phyloP scores from a whole-genome alignment of 2,888 invertebrate species.

The Rhyacophila evoluta region DNA sequence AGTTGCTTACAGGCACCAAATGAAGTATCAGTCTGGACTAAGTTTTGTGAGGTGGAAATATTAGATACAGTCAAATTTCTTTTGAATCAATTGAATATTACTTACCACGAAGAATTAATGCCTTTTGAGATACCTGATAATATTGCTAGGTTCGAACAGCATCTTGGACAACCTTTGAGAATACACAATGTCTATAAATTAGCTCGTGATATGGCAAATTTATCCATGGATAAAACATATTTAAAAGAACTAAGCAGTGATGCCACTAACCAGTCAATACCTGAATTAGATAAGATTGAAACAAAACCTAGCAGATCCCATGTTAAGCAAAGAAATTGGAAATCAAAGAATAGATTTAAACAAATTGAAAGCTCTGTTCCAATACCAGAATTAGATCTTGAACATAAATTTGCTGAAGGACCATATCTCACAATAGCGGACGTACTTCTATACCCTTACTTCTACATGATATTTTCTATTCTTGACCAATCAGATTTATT shows the following conservation, averaged over 20 bases:
- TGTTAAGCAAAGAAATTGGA: constrained; percentile 68
- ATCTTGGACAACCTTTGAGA: constrained; percentile 84
- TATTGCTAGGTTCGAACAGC: constrained; percentile 83
- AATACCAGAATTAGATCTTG: constrained; percentile 68
- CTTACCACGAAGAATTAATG: constrained; percentile 29
- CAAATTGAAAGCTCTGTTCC: constrained; percentile 65
- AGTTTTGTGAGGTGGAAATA: constrained; percentile 90
- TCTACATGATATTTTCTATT: constrained; percentile 71
- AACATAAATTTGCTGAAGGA: constrained; percentile 87
- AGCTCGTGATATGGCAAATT: constrained; percentile 71
- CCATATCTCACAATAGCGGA: constrained; percentile 86
- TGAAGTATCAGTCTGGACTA: constrained; percentile 90
- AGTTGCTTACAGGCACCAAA: constrained; percentile 86
- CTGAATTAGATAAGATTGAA: not conserved
- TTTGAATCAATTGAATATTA: constrained; percentile 35
- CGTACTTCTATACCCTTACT: constrained; percentile 80
- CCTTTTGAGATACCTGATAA: constrained; percentile 73
- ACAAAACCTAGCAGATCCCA: constrained; percentile 56
- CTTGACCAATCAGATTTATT: constrained; percentile 61
- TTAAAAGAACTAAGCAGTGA: not conserved
- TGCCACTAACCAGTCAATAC: not conserved
- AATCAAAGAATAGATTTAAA: constrained; percentile 62
- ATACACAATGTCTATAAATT: constrained; percentile 88
- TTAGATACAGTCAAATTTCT: constrained; percentile 67
- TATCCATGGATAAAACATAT: constrained; percentile 42